A percentile compares a stretch with the other conserved stretches of the same genome.
Evolutionary conservation across 2,888 invertebrate genomes (phyloP).

Genomic region (Campaea margaritaria): DNA sequence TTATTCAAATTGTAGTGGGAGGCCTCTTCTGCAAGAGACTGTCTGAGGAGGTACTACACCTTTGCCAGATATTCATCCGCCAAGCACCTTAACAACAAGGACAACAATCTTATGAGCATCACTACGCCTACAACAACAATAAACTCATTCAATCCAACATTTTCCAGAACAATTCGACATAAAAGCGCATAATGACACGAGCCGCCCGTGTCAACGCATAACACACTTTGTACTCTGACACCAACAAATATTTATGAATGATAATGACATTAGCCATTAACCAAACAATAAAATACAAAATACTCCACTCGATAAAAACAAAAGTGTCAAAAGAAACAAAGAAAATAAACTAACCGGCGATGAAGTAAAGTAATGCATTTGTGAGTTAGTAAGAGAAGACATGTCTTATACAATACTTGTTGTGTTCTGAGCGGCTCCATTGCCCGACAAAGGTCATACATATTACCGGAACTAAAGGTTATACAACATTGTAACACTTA

Average conservation of each 20-base stretch:
- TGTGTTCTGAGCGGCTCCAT: constrained; percentile 9
- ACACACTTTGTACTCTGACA: neutral
- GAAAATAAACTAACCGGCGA: neutral
- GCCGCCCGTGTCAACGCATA: constrained; percentile 6
- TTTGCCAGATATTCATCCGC: too few species aligned
- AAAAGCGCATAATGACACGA: neutral
- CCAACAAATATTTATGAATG: constrained; percentile 8
- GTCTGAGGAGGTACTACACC: too few species aligned
- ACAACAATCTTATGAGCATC: too few species aligned
- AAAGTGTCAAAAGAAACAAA: too few species aligned
- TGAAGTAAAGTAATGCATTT: neutral
- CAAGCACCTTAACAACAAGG: too few species aligned
- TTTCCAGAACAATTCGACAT: neutral
- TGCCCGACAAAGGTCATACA: constrained; percentile 32
- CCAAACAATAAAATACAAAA: too few species aligned
- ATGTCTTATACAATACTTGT: constrained; percentile 27
- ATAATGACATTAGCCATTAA: neutral
- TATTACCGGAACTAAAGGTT: constrained; percentile 33
- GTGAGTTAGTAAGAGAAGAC: constrained; percentile 4
- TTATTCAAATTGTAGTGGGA: too few species aligned
- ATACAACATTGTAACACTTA: constrained; percentile 29
- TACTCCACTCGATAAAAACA: too few species aligned
- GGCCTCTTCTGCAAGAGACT: too few species aligned
- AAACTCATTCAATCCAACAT: too few species aligned
- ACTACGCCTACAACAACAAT: too few species aligned